Conservation (phyloP, 2,888 invertebrate genomes). For the Zygaena filipendulae region DNA sequence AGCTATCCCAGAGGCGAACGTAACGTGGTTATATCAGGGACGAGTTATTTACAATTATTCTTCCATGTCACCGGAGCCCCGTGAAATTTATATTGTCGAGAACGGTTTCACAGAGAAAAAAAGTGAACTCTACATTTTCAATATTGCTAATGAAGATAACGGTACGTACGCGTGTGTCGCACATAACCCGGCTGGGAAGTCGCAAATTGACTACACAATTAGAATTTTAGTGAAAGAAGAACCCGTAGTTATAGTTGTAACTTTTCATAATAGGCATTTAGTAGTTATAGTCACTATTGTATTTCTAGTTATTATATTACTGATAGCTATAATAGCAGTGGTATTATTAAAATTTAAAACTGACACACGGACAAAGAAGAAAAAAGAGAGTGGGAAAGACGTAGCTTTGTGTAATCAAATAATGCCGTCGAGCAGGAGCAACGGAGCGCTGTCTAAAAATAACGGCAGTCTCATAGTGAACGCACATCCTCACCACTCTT, state of each 20-base stretch:
- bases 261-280: conserved; percentile 77
- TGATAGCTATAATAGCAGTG: conserved; percentile 74
- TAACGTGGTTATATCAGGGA: conserved; percentile 87
- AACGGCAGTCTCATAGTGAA: conserved; percentile 65
- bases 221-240: conserved; percentile 79
- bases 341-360: conserved; percentile 69
- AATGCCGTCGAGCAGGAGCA: conserved; percentile 44
- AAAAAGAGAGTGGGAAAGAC: conserved; percentile 71
- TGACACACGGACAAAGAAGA: conserved; percentile 55
- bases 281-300: conserved; percentile 75
- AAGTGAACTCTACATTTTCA: conserved; percentile 82
- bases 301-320: conserved; percentile 71
- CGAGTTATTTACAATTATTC: conserved; percentile 83
- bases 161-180: conserved; percentile 89
- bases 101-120: conserved; percentile 79
- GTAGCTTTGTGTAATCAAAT: conserved; percentile 71
- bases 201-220: conserved; percentile 84
- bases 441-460: conserved; percentile 64
- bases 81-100: conserved; percentile 77
- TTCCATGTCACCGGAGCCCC: conserved; percentile 71
- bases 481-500: conserved; percentile 68
- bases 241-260: conserved; percentile 74
- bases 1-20: conserved; percentile 83
- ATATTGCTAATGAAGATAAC: conserved; percentile 82
- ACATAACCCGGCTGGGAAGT: conserved; percentile 84